A percentile compares a stretch with the other conserved stretches of the same genome.
phyloP scores from a whole-genome alignment of 2,888 invertebrate species.

The Ophion obscuratus region DNA sequence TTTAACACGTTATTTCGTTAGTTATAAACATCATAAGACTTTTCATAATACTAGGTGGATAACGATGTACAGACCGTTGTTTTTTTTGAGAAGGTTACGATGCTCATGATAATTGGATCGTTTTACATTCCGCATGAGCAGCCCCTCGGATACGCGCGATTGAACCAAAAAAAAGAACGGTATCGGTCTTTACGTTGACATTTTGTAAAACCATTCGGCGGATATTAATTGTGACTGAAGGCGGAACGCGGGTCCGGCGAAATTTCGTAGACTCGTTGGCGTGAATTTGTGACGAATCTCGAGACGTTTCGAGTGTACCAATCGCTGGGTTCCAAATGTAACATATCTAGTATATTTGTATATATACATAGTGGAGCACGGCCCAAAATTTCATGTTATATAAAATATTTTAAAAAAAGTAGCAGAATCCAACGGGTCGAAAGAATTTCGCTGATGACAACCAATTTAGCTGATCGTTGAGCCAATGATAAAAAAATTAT shows the following conservation, averaged over 20 bases:
- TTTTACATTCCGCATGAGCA: slow-evolving; percentile 62
- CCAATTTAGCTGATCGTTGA: slow-evolving; percentile 53
- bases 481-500: slow-evolving; percentile 53
- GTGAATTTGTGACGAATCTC: slow-evolving; percentile 8
- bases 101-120: slow-evolving; percentile 59
- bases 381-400: slow-evolving; percentile 41
- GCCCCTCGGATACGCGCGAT: slow-evolving; percentile 5
- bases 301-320: slow-evolving; percentile 30
- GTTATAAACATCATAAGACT: slow-evolving; percentile 54
- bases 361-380: slow-evolving; percentile 63
- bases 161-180: background rate
- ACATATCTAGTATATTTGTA: slow-evolving; percentile 67
- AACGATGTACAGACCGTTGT: slow-evolving; percentile 26
- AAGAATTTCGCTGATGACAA: slow-evolving; percentile 52
- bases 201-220: slow-evolving; percentile 36
- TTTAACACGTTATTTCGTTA: slow-evolving; percentile 52
- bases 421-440: slow-evolving; percentile 50
- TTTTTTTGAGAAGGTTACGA: slow-evolving; percentile 46
- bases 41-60: slow-evolving; percentile 49
- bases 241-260: slow-evolving; percentile 44
- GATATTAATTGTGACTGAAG: slow-evolving; percentile 56
- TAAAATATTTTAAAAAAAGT: slow-evolving; percentile 25
- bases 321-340: slow-evolving; percentile 61
- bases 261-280: slow-evolving; percentile 58
- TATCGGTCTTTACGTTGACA: slow-evolving; percentile 40